phyloP scores from a whole-genome alignment of 2,888 invertebrate genomes.

The Auanema sp. region DNA sequence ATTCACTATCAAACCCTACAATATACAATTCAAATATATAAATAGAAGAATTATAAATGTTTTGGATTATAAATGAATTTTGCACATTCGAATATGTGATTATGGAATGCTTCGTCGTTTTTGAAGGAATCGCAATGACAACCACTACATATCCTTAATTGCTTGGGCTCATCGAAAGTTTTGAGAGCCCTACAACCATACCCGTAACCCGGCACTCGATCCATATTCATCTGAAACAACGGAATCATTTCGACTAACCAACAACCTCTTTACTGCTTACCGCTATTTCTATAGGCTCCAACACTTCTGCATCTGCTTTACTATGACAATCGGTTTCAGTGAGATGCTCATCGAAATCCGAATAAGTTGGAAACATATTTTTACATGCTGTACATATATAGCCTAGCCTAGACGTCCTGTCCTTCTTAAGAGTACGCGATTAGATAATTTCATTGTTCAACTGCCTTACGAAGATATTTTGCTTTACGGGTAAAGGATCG shows the following conservation, averaged over 20 bases:
- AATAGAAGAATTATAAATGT: background rate
- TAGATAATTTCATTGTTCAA: no score
- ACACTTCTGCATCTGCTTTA: background rate
- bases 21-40: constrained; percentile 1
- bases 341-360: constrained; percentile 4
- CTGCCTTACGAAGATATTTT: no score
- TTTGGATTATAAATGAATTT: background rate
- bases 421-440: no score
- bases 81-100: constrained; percentile 1
- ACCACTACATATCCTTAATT: background rate
- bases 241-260: no score
- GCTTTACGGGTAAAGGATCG: no score
- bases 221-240: no score
- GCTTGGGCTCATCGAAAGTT: no score
- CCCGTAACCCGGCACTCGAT: no score
- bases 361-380: background rate
- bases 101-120: background rate
- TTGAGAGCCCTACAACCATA: no score
- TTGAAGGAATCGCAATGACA: background rate
- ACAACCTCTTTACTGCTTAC: no score
- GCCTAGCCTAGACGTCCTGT: background rate
- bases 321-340: background rate
- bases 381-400: background rate
- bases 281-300: background rate
- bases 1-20: no score